A percentile compares a stretch with the other conserved stretches of the same genome.
Evolutionary conservation across 2,888 invertebrate species (phyloP).

Genomic region (Iselma pallidipennis): DNA sequence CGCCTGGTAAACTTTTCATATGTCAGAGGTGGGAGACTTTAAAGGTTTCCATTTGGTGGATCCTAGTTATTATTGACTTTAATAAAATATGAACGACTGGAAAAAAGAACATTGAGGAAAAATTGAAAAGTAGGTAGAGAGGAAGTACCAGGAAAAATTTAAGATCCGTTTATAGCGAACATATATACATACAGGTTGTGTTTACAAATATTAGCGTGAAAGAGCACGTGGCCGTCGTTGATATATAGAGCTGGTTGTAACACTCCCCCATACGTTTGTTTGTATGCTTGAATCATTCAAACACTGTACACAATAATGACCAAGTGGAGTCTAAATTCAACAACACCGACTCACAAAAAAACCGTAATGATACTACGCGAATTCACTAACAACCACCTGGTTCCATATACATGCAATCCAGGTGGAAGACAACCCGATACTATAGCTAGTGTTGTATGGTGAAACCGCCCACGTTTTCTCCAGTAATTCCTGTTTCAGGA

Average conservation of each 20-base stretch:
- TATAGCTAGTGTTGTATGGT: too few species aligned
- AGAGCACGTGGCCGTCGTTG: not conserved
- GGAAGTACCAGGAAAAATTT: too few species aligned
- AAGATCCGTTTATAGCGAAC: not conserved
- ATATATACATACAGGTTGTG: not conserved
- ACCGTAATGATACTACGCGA: too few species aligned
- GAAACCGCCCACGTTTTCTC: slow-evolving; percentile 21
- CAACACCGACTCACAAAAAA: not conserved
- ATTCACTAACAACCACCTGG: slow-evolving; percentile 4
- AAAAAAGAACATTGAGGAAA: too few species aligned
- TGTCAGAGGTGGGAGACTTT: not conserved
- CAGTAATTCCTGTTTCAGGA: slow-evolving; percentile 3
- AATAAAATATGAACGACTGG: too few species aligned
- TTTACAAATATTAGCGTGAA: not conserved
- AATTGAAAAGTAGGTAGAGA: too few species aligned
- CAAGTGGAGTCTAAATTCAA: not conserved
- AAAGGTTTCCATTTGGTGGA: too few species aligned
- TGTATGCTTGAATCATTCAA: not conserved
- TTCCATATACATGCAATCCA: slow-evolving; percentile 3
- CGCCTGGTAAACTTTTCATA: not conserved
- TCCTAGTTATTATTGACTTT: too few species aligned
- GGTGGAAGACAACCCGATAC: slow-evolving; percentile 13
- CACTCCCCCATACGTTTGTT: not conserved
- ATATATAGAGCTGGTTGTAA: not conserved
- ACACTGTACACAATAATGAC: not conserved